phyloP scores from a whole-genome alignment of 2,888 invertebrate genomes.

The Trachelus tabidus region DNA sequence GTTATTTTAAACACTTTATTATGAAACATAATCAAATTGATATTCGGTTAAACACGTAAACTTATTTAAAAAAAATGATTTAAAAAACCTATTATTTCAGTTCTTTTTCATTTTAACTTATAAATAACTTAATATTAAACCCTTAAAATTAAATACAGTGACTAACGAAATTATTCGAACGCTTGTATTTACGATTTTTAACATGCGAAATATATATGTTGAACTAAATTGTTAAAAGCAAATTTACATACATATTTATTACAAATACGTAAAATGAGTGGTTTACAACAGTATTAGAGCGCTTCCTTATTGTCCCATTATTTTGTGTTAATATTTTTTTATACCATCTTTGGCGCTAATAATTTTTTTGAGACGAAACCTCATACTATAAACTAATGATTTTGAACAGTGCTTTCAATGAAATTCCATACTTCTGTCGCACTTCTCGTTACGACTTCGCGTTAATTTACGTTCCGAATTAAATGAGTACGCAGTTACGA shows the following conservation, averaged over 20 bases:
- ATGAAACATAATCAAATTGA: too few species aligned
- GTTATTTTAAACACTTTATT: too few species aligned
- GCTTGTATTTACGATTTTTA: not conserved
- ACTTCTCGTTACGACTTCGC: too few species aligned
- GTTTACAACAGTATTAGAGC: conserved; percentile 1
- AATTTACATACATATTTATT: not conserved
- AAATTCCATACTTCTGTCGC: not conserved
- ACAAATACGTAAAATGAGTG: not conserved
- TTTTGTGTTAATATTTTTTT: not conserved
- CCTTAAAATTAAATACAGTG: not conserved
- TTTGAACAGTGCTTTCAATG: not conserved
- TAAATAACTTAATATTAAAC: too few species aligned
- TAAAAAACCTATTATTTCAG: too few species aligned
- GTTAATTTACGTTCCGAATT: too few species aligned
- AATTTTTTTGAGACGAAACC: not conserved
- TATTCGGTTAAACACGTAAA: too few species aligned
- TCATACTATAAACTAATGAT: not conserved
- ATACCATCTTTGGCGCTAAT: not conserved
- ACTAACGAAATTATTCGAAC: not conserved
- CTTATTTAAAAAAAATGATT: too few species aligned
- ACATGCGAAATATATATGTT: not conserved
- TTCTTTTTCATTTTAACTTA: too few species aligned
- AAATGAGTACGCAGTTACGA: too few species aligned
- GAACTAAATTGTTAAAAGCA: not conserved
- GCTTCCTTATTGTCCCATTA: not conserved